These are phyloP conservation scores for Aphidius ervi DNA, from an alignment of 1,140 invertebrate genomes.

Conservation along the genomic window DNA sequence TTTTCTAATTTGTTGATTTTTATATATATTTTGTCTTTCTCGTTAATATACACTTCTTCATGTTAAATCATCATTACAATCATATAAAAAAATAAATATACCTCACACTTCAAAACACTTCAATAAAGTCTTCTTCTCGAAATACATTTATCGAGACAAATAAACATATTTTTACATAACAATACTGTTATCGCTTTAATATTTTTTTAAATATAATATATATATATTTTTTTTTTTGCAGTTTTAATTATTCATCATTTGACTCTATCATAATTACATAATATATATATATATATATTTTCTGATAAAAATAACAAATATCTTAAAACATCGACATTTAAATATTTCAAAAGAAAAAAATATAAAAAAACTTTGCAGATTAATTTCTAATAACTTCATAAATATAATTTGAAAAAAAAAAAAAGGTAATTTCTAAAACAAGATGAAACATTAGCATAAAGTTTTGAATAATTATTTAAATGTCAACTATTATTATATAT, in stretches of 20 bases:
- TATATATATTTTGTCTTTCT: background rate
- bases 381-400: too few species aligned
- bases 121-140: conserved; percentile 16
- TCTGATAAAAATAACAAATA: background rate
- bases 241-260: background rate
- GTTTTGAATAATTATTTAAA: too few species aligned
- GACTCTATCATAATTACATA: background rate
- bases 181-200: background rate
- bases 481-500: too few species aligned
- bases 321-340: too few species aligned
- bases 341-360: too few species aligned
- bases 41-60: background rate
- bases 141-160: background rate
- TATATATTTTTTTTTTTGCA: background rate
- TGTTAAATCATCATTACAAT: background rate
- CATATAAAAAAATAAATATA: conserved; percentile 21
- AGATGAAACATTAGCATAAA: too few species aligned
- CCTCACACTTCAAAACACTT: conserved; percentile 15
- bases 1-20: background rate
- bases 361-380: too few species aligned
- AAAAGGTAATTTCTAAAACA: too few species aligned
- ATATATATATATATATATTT: background rate
- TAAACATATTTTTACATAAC: background rate
- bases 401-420: too few species aligned
- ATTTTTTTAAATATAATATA: background rate